These are phyloP conservation scores for Muscicapa comitata DNA, from an alignment of 2,797 vertebrate species.

Conservation along the genomic window DNA sequence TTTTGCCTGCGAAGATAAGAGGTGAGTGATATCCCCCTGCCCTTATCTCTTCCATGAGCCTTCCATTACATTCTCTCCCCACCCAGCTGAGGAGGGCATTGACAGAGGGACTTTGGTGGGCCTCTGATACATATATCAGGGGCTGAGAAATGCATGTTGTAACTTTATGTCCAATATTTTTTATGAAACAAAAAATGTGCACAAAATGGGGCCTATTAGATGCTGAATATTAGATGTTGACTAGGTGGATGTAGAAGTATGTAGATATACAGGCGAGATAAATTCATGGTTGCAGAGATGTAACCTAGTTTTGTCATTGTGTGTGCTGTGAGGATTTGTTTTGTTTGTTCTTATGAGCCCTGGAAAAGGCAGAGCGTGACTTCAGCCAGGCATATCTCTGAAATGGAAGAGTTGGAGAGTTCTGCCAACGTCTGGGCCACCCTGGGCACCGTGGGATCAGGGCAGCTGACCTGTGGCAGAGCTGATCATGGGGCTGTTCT, in stretches of 20 bases:
- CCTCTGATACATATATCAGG: fast-evolving
- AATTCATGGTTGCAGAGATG: not conserved
- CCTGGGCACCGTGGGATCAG: not conserved
- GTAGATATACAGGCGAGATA: too few species aligned
- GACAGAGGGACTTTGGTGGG: not conserved
- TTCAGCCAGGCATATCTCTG: not conserved
- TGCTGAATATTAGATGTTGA: too few species aligned
- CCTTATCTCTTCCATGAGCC: fast-evolving
- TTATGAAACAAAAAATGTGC: not conserved
- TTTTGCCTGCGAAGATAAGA: fast-evolving
- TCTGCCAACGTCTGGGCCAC: not conserved
- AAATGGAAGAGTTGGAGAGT: not conserved
- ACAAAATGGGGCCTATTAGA: not conserved
- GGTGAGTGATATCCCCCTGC: not conserved
- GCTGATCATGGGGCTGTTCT: fast-evolving
- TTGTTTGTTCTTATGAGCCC: not conserved
- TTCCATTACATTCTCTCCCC: not conserved
- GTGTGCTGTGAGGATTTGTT: not conserved
- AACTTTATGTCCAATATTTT: not conserved
- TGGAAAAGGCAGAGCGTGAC: not conserved
- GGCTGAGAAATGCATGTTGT: not conserved
- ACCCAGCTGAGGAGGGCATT: not conserved
- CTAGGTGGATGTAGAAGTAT: not conserved
- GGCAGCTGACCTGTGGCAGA: not conserved
- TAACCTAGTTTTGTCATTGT: not conserved